Evolutionary conservation across 2,797 vertebrate species (phyloP).

Genomic region (Smutsia temminckii): DNA sequence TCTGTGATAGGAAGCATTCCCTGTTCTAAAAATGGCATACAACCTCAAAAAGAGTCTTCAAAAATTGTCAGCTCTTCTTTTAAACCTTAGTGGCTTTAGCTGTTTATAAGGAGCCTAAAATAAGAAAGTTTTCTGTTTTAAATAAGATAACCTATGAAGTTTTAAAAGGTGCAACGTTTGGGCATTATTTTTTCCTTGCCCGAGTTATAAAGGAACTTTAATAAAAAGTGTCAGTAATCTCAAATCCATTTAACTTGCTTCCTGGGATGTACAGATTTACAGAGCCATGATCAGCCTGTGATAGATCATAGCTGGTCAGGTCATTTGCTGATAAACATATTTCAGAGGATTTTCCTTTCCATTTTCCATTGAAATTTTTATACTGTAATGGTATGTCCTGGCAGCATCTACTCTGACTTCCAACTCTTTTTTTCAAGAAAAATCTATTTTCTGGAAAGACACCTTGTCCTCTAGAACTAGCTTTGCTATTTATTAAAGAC

Average conservation of each 20-base stretch:
- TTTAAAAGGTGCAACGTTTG: constrained; percentile 77
- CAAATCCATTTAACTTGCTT: constrained; percentile 83
- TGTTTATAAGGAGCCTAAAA: constrained; percentile 53
- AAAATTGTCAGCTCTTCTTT: constrained; percentile 55
- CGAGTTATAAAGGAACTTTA: constrained; percentile 81
- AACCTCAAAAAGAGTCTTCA: background rate
- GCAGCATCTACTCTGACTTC: constrained; percentile 65
- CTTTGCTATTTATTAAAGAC: constrained; percentile 65
- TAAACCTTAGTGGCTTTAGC: constrained; percentile 47
- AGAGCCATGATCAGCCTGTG: constrained; percentile 77
- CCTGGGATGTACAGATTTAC: constrained; percentile 76
- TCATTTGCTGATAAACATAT: constrained; percentile 85
- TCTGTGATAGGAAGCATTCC: constrained; percentile 28
- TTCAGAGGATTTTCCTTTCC: constrained; percentile 84
- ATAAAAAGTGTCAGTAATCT: constrained; percentile 84
- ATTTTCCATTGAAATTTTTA: constrained; percentile 83
- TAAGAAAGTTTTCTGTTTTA: constrained; percentile 76
- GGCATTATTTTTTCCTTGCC: constrained; percentile 77
- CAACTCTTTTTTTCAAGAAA: constrained; percentile 61
- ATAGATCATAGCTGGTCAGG: constrained; percentile 83
- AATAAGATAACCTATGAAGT: constrained; percentile 78
- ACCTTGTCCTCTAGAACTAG: constrained; percentile 50
- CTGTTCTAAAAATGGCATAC: constrained; percentile 46
- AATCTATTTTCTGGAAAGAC: constrained; percentile 55
- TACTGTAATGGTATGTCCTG: constrained; percentile 80